Conservation (phyloP, 1,140 invertebrate species). For the Tetramorium parvispinum region DNA sequence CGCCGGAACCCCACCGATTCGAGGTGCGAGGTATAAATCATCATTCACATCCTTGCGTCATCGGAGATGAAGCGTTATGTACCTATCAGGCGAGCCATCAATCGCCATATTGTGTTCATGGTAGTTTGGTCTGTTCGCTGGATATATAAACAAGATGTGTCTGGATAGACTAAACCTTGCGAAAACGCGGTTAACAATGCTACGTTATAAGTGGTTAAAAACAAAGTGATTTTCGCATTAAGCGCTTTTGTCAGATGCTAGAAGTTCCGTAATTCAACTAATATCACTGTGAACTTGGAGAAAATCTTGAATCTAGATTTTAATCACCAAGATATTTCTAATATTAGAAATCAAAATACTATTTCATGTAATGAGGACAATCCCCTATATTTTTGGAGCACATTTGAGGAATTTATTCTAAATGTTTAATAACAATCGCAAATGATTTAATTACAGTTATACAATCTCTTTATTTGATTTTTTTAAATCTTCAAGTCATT, state of each 20-base stretch:
- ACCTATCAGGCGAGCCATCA: conserved; percentile 14
- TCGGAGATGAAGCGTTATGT: conserved; percentile 24
- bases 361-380: not conserved
- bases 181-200: not conserved
- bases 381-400: not conserved
- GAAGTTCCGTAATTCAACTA: not conserved
- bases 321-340: not conserved
- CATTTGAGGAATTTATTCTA: not conserved
- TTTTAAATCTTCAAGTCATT: not conserved
- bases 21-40: conserved; percentile 19
- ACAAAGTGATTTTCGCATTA: not conserved
- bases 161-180: conserved; percentile 7
- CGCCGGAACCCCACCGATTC: not conserved
- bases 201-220: not conserved
- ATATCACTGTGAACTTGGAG: not conserved
- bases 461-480: not conserved
- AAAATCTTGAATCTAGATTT: not conserved
- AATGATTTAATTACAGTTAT: not conserved
- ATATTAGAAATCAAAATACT: not conserved
- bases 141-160: not conserved
- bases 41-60: conserved; percentile 27
- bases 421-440: not conserved
- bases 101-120: not conserved
- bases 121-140: conserved; percentile 11
- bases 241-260: not conserved